These are phyloP conservation scores for Thecocarcelia acutangulata DNA, from an alignment of 2,888 invertebrate species.

Conservation along the genomic window DNA sequence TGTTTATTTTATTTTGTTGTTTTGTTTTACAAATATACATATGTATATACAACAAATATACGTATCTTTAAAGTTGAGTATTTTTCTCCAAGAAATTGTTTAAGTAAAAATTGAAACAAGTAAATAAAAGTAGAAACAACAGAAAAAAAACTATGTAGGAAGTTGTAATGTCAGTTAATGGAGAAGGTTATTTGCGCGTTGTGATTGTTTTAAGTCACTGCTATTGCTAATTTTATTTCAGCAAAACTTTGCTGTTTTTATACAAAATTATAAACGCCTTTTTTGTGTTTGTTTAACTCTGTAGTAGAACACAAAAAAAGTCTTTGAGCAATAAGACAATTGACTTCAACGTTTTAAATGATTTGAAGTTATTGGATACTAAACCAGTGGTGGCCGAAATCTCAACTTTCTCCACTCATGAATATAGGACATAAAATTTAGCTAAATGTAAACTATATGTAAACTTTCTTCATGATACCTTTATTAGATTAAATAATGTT, in stretches of 20 bases:
- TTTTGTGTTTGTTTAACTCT: too few relatives aligned
- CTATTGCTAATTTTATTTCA: conserved; percentile 28
- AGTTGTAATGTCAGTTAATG: conserved; percentile 70
- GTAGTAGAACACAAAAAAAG: too few relatives aligned
- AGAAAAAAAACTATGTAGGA: conserved; percentile 68
- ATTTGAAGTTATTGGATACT: too few relatives aligned
- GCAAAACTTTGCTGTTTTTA: not conserved
- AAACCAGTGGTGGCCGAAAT: too few relatives aligned
- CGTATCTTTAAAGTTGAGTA: not conserved
- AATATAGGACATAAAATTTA: too few relatives aligned
- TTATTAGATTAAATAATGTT: too few relatives aligned
- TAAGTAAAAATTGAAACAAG: conserved; percentile 36
- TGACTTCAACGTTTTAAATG: too few relatives aligned
- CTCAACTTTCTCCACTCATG: too few relatives aligned
- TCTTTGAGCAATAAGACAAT: too few relatives aligned
- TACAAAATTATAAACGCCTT: too few relatives aligned
- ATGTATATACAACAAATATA: not conserved
- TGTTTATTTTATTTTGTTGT: not conserved
- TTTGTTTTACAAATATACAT: not conserved
- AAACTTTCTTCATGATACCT: too few relatives aligned
- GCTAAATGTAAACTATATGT: too few relatives aligned
- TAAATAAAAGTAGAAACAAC: conserved; percentile 28
- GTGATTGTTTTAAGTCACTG: conserved; percentile 46
- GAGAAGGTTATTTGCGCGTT: conserved; percentile 69
- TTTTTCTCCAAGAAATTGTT: conserved; percentile 30